Base-by-base conservation (phyloP, 2,888 invertebrate genomes). In the Archips xylosteana region DNA sequence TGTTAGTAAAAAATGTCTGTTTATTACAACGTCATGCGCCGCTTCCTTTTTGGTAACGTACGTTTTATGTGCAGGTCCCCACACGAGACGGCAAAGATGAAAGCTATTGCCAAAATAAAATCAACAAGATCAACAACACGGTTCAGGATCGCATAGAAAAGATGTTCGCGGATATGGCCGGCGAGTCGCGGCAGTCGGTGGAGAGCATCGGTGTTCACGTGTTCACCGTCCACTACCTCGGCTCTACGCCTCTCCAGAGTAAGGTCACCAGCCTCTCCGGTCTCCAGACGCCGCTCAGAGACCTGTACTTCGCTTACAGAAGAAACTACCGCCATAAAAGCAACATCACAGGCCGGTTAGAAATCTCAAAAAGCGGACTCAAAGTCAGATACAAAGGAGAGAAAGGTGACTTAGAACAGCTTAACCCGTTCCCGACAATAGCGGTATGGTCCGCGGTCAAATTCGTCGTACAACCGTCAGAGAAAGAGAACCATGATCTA, bases 391-490 rank as follows among this genome's bases (percentile, higher is more conserved):
- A 96, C 80, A 95, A 95, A 86, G 95, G 96, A 39, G 95, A 95
- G 36, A 95, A 95, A 83, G 95, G 95, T 42, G 96, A 96, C 78
- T 83, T 96, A 69, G 96, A 96, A 85, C 95, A 96, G 82, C 87
- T 97, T 69, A 98, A 98, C 83, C 97, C 98, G 2, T 98, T 98
- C 84, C 97, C 98, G 32, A 97, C 98, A 62, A 98, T 98, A 88
- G 98, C 98, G 1, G 98, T 98, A 2, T 98, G 98, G 98, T 98
- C 98, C 23, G 98, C 98, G 0, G 96, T 98, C 2, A 97, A 98
- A 88, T 97, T 98, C 85, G 96, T 97, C 8, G 95, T 97, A 32
- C 96, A 97, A 76, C 92, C 95, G 13, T 90, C 94, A 39, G 95
- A 95, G 77, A 95, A 95, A 70, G 95, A 95, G 60, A 91, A 94